These are phyloP conservation scores for Coryphaenoides rupestris DNA, from an alignment of 2,113 vertebrate species.

Conservation along the genomic window DNA sequence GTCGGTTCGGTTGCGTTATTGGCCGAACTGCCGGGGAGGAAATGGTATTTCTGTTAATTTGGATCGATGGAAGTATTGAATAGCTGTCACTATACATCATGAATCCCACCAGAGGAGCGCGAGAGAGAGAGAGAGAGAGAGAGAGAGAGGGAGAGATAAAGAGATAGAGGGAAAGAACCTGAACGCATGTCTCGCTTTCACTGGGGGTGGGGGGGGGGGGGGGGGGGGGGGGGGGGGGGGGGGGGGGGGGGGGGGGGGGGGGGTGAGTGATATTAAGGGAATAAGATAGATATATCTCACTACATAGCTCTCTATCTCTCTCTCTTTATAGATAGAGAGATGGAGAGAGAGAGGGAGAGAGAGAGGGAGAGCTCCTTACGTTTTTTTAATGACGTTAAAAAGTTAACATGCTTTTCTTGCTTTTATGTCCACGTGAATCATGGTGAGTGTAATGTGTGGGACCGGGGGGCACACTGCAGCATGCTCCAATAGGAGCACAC, in stretches of 20 bases:
- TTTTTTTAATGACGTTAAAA: constrained; percentile 56
- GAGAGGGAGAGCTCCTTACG: too few relatives aligned
- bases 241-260: background rate
- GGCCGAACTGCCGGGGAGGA: too few relatives aligned
- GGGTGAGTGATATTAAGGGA: constrained; percentile 9
- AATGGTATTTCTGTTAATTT: too few relatives aligned
- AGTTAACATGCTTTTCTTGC: constrained; percentile 62
- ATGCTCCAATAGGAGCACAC: too few relatives aligned
- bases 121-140: background rate
- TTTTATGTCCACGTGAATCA: constrained; percentile 70
- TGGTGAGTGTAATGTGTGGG: constrained; percentile 43
- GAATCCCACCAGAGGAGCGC: background rate
- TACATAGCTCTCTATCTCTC: background rate
- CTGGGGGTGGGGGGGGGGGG: background rate
- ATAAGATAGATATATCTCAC: background rate
- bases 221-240: background rate
- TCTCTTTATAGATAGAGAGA: background rate
- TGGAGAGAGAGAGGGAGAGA: constrained; percentile 4
- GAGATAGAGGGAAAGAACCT: constrained; percentile 4
- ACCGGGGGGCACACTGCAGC: constrained; percentile 20
- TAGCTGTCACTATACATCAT: constrained; percentile 7
- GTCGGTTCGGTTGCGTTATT: too few relatives aligned
- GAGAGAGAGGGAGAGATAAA: constrained; percentile 1
- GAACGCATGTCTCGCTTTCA: background rate
- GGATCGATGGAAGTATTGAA: background rate